Conservation (phyloP, 2,888 invertebrate species). For the Melitaea athalia region DNA sequence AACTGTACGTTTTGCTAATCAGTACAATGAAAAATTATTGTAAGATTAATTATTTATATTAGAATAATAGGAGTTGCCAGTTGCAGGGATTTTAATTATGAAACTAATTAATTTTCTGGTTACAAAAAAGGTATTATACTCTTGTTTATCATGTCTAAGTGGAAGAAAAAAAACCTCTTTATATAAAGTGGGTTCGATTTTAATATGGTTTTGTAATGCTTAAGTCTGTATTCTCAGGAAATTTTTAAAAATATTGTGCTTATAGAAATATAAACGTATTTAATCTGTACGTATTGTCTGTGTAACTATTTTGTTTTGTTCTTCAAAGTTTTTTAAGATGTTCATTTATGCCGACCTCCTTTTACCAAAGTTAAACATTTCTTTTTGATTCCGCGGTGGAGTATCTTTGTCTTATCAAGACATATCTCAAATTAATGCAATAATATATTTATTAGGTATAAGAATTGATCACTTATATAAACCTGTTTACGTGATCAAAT, state of each 20-base stretch:
- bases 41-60: too few relatives aligned
- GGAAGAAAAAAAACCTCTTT: slow-evolving; percentile 27
- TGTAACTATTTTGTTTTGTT: background rate
- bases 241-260: slow-evolving; percentile 5
- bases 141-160: slow-evolving; percentile 28
- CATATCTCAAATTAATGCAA: background rate
- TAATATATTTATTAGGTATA: background rate
- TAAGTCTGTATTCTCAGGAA: slow-evolving; percentile 23
- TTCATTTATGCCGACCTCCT: background rate
- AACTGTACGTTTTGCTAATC: too few relatives aligned
- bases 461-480: background rate
- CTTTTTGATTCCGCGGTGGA: background rate
- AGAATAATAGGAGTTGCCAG: too few relatives aligned
- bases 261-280: slow-evolving; percentile 6
- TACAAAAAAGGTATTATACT: slow-evolving; percentile 23
- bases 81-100: too few relatives aligned
- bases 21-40: too few relatives aligned
- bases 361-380: background rate
- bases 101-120: slow-evolving; percentile 2
- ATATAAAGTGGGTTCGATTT: slow-evolving; percentile 24
- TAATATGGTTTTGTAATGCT: slow-evolving; percentile 24
- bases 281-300: background rate
- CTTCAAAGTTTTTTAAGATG: background rate
- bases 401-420: background rate
- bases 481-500: background rate